Evolutionary conservation across 2,113 vertebrate species (phyloP), one percentile per base, ranked within the genome.

Genomic region (Cheirogaleus medius): DNA sequence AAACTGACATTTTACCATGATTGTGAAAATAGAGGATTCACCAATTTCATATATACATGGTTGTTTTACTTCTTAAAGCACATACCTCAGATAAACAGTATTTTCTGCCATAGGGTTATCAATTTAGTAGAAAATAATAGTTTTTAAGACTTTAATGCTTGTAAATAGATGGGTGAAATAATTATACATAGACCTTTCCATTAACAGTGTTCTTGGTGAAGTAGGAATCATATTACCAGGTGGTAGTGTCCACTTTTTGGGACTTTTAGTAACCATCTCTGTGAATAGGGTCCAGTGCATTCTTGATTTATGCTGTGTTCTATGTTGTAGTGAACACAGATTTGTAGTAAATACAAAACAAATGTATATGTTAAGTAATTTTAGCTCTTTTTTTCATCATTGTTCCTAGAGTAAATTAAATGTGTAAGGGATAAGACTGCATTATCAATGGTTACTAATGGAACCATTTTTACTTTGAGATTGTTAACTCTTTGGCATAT

Each of bases 41-140:
- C n/a, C 13, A 34, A 56, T 92, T 96, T 90, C 42, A 71, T 85
- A 10, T 82, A 49, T 78, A 66, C 29, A 58, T 5, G 25, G 6
- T 93, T 81, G 15, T 56, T 5, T 94, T 96, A 52, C 74, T 95
- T 92, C 52, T 87, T 96, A 85, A 93, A 74, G 27, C 82, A 34
- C 5, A 8, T 87, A 42, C 6, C 15, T 77, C 23, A 95, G 37
- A 68, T 80, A 49, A 76, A 47, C 7, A 52, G 34, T 77, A 9
- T 77, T 84, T 97, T 85, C 34, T 84, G 23, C 78, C 37, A 34
- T 23, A 42, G 15, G 95, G 47, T 63, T 5, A 47, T 76, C 74
- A 73, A 4, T 56, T 78, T 39, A 84, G 32, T 90, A 77, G 42
- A 92, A 68, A 94, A 91, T 7, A 49, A 63, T 37, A n/a, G n/a